phyloP scores from a whole-genome alignment of 2,113 vertebrate species.

The Corvus moneduloides region DNA sequence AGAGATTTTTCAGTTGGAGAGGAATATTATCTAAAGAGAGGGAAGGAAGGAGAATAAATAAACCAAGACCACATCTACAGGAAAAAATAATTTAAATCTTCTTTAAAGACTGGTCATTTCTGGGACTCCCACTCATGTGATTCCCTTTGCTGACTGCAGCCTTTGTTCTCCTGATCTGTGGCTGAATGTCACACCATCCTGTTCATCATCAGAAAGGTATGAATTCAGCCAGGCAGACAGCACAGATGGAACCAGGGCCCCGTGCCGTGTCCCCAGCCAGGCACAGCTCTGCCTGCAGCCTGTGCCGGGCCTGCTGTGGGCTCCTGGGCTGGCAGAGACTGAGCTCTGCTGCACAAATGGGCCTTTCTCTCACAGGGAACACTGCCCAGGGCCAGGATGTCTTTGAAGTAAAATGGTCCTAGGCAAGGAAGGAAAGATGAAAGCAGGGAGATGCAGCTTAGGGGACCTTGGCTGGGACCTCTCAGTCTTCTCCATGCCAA shows the following conservation, averaged over 20 bases:
- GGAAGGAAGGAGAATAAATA: background rate
- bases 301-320: too few species aligned
- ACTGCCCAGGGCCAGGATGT: rapidly evolving
- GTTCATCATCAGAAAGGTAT: background rate
- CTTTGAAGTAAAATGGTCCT: background rate
- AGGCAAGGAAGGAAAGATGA: background rate
- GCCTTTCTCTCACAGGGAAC: background rate
- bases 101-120: background rate
- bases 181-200: background rate
- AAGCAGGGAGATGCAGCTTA: background rate
- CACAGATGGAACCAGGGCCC: background rate
- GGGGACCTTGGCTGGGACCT: background rate
- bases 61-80: background rate
- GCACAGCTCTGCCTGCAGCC: background rate
- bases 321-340: background rate
- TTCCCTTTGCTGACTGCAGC: background rate
- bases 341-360: background rate
- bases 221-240: too few species aligned
- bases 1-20: background rate
- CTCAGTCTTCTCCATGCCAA: rapidly evolving
- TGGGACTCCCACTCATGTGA: background rate
- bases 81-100: background rate
- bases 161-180: background rate
- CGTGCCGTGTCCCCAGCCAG: background rate
- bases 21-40: background rate